phyloP scores from a whole-genome alignment of 1,140 invertebrate species.

The Drosophila rhopaloa region DNA sequence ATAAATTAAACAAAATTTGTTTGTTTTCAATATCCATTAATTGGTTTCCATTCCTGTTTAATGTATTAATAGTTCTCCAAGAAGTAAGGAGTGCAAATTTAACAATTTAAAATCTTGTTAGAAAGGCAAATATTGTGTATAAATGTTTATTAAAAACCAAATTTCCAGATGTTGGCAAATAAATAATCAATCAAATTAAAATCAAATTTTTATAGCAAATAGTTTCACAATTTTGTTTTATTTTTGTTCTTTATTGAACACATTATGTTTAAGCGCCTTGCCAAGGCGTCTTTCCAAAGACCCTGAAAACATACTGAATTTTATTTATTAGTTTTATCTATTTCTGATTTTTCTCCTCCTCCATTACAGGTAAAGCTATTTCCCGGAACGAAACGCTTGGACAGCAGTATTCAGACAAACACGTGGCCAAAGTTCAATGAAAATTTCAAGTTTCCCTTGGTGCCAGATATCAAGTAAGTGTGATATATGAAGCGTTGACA shows the following conservation, averaged over 20 bases:
- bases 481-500: not conserved
- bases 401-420: slow-evolving; percentile 89
- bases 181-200: slow-evolving; percentile 1
- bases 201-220: not conserved
- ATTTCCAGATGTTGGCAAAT: not conserved
- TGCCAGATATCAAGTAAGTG: slow-evolving; percentile 85
- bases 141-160: not conserved
- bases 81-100: too few relatives aligned
- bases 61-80: too few relatives aligned
- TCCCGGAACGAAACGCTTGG: slow-evolving; percentile 90
- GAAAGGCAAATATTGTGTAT: too few relatives aligned
- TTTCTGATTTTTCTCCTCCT: not conserved
- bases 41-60: too few relatives aligned
- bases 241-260: slow-evolving; percentile 13
- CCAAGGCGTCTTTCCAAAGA: not conserved
- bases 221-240: not conserved
- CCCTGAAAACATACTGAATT: slow-evolving; percentile 16
- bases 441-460: slow-evolving; percentile 89
- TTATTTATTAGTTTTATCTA: slow-evolving; percentile 67
- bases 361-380: slow-evolving; percentile 88
- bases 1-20: too few relatives aligned
- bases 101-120: too few relatives aligned
- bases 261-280: not conserved
- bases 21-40: too few relatives aligned
- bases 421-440: slow-evolving; percentile 92